Base-by-base conservation (phyloP, 2,113 vertebrate genomes). In the Dryoscopus gambensis region DNA sequence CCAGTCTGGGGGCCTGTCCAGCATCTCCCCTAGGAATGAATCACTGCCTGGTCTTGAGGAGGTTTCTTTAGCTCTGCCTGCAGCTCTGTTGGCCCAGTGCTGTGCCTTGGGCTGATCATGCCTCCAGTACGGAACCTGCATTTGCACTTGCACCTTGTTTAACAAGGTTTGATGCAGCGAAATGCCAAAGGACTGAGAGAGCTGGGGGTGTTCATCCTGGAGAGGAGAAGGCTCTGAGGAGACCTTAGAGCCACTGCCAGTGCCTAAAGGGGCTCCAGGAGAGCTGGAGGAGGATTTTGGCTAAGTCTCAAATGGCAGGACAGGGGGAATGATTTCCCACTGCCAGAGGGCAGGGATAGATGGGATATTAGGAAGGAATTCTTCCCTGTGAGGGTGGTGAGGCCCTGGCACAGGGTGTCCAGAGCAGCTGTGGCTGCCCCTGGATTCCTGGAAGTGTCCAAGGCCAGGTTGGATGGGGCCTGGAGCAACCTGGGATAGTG, bases 371-470 rank as follows among this genome's bases (percentile, higher is more conserved):
- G 50, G 59, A 44, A 57, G 31, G 8, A 37, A 57, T 65, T 65
- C 0, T 1, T 73, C 1, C 0, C 17, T 49, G 14, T 2, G 35
- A 42, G 31, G 14, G 21, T 57, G 50, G 10, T 0, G 0, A 73
- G 30, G 13, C 35, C 21, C 57, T 80, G 76, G 50, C 57, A 7
- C 31, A 59, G 62, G 44, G 3, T 76, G 7, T 11, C 21, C 35
- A 57, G 67, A 57, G 76, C 0, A 80, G 35, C 31, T 80, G 67
- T 7, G 50, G 35, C 49, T 80, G 57, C 2, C 35, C 14, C 35
- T 57, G 53, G 5, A 42, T 19, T 21, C 57, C 37, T 64, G 67
- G 31, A 0, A 74, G 15, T 39, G 44, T 3, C 7, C 68, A 19
- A n/a, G 39, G 33, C 5, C 44, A 39, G 33, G 33, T 0, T 67